Evolutionary conservation across 2,797 vertebrate genomes (phyloP).

Genomic region (Allobates femoralis): DNA sequence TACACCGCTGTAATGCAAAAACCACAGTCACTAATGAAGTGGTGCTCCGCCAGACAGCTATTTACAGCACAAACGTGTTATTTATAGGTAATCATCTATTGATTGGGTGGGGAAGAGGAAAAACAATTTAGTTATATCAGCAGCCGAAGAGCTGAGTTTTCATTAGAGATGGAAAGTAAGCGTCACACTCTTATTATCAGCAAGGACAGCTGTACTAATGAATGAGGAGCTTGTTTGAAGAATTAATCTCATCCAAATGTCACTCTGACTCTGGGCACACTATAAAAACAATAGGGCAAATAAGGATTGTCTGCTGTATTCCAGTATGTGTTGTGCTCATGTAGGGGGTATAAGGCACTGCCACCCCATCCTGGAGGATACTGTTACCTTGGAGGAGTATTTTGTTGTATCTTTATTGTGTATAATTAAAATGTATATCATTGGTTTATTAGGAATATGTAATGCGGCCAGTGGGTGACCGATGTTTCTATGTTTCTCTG

Average conservation of each 20-base stretch:
- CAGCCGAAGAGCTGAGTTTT: conserved; percentile 43
- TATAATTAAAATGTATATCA: no score
- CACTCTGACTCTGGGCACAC: conserved; percentile 31
- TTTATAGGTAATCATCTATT: conserved; percentile 59
- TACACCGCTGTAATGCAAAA: conserved; percentile 16
- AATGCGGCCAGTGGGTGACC: no score
- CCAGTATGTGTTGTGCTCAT: neutral
- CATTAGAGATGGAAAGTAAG: conserved; percentile 58
- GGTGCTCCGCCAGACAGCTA: conserved; percentile 43
- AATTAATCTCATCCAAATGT: conserved; percentile 60
- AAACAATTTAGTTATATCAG: conserved; percentile 56
- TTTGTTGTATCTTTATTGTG: no score
- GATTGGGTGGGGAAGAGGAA: conserved; percentile 57
- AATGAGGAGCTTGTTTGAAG: conserved; percentile 54
- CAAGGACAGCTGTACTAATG: conserved; percentile 54
- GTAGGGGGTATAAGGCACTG: no score
- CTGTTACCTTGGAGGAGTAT: no score
- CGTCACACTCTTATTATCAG: conserved; percentile 55
- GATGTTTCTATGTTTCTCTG: no score
- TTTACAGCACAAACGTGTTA: conserved; percentile 44
- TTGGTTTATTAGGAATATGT: no score
- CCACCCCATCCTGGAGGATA: no score
- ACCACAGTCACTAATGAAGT: conserved; percentile 33
- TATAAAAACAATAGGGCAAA: conserved; percentile 1
- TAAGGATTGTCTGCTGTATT: neutral